Evolutionary conservation across 1,140 invertebrate genomes (phyloP).

Genomic region (Drosophila orosa): DNA sequence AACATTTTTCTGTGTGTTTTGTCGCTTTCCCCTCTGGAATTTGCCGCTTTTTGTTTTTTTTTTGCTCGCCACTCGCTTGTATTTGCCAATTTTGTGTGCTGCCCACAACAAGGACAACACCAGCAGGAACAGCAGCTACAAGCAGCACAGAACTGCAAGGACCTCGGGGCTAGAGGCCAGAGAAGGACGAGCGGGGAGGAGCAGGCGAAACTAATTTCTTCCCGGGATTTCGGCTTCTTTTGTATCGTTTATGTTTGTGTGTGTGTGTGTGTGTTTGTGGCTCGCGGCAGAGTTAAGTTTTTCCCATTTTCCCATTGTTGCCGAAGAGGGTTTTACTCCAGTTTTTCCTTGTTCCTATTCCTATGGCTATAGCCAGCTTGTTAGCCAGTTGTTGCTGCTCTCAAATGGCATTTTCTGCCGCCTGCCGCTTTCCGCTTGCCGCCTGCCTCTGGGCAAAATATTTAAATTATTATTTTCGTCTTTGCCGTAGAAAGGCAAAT

Average conservation of each 20-base stretch:
- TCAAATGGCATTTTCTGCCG: slow-evolving; percentile 75
- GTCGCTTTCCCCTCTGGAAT: slow-evolving; percentile 33
- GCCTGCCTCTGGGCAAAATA: slow-evolving; percentile 46
- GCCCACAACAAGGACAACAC: slow-evolving; percentile 46
- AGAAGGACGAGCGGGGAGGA: slow-evolving; percentile 12
- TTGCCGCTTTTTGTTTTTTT: slow-evolving; percentile 43
- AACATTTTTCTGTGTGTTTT: slow-evolving; percentile 52
- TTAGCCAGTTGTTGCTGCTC: slow-evolving; percentile 55
- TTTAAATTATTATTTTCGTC: slow-evolving; percentile 77
- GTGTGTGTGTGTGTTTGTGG: slow-evolving; percentile 46
- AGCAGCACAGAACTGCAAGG: slow-evolving; percentile 39
- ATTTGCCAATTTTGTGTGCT: slow-evolving; percentile 54
- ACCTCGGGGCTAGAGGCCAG: slow-evolving; percentile 30
- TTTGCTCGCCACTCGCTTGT: slow-evolving; percentile 34
- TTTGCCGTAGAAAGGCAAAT: slow-evolving; percentile 64
- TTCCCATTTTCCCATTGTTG: slow-evolving; percentile 55
- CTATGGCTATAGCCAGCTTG: slow-evolving; percentile 52
- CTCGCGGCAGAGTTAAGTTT: slow-evolving; percentile 77
- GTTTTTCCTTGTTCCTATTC: slow-evolving; percentile 51
- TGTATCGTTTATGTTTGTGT: slow-evolving; percentile 35
- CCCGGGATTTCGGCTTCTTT: slow-evolving; percentile 59
- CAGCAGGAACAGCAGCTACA: slow-evolving; percentile 25
- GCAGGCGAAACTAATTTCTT: slow-evolving; percentile 76
- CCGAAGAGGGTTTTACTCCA: slow-evolving; percentile 47
- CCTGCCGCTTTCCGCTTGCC: slow-evolving; percentile 2